Percentiles rank a stretch among this genome's conserved stretches.
Conservation (phyloP, 2,888 invertebrate genomes). For the Heteromyza rotundicornis region DNA sequence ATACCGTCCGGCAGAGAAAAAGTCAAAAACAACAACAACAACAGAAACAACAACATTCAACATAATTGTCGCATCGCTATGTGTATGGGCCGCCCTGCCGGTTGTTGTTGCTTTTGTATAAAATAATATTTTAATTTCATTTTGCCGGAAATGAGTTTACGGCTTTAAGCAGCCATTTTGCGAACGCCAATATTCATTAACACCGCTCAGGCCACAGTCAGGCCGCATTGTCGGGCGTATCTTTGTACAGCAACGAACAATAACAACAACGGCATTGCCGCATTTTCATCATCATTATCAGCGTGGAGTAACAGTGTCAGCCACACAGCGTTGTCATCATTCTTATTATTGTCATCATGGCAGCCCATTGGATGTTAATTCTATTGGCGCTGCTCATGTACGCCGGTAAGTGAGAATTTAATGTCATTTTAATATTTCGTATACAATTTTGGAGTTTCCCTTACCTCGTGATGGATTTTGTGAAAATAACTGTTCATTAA, state of each 20-base stretch:
- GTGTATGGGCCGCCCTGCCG: slow-evolving; percentile 32
- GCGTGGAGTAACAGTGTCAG: slow-evolving; percentile 20
- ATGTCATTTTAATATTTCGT: neutral
- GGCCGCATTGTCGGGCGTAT: no score
- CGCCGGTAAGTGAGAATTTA: slow-evolving; percentile 33
- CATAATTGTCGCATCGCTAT: slow-evolving; percentile 19
- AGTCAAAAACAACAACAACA: neutral
- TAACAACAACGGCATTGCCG: no score
- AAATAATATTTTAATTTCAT: neutral
- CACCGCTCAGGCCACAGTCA: neutral
- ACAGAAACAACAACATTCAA: neutral
- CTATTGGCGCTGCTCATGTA: slow-evolving; percentile 38
- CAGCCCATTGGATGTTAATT: slow-evolving; percentile 34
- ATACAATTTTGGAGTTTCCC: no score
- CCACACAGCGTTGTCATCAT: slow-evolving; percentile 32
- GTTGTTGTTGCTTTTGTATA: slow-evolving; percentile 5
- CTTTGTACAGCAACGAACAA: neutral
- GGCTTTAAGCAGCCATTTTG: neutral
- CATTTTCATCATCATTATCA: slow-evolving; percentile 17
- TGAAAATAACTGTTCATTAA: no score
- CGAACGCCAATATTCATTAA: neutral
- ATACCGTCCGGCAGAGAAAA: no score
- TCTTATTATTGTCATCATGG: slow-evolving; percentile 39
- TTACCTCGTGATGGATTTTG: no score
- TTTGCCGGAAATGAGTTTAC: slow-evolving; percentile 14